Evolutionary conservation across 1,140 invertebrate genomes (phyloP).

Genomic region (Bombus affinis): DNA sequence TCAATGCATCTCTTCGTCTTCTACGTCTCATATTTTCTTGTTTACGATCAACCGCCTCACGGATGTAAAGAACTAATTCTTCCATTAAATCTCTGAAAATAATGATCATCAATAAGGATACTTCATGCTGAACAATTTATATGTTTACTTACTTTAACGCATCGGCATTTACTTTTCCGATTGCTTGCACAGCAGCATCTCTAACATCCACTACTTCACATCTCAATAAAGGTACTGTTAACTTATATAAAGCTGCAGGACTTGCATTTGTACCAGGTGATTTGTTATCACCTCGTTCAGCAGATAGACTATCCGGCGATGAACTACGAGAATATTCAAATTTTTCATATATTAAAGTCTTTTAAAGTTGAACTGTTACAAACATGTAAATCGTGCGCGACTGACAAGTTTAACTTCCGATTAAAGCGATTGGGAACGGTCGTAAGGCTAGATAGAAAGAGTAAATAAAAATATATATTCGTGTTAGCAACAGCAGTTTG

Average conservation of each 20-base stretch:
- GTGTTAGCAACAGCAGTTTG: conserved; percentile 46
- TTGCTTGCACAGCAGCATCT: conserved; percentile 95
- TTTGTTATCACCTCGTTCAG: conserved; percentile 89
- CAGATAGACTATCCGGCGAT: conserved; percentile 92
- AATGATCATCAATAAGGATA: background rate
- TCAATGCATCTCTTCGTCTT: conserved; percentile 94
- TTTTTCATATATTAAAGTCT: background rate
- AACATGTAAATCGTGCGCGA: conserved; percentile 28
- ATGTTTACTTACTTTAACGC: conserved; percentile 91
- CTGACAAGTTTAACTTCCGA: conserved; percentile 43
- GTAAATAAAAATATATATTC: conserved; percentile 38
- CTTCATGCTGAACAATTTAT: background rate
- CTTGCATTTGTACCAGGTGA: conserved; percentile 85
- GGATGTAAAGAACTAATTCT: conserved; percentile 94
- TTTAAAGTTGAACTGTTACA: background rate
- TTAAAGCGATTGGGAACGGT: conserved; percentile 66
- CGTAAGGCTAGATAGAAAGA: conserved; percentile 57
- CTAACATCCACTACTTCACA: conserved; percentile 96
- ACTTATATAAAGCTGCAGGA: conserved; percentile 94
- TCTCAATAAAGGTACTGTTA: conserved; percentile 93
- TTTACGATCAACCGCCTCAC: conserved; percentile 98
- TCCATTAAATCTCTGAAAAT: conserved; percentile 95
- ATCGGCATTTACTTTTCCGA: conserved; percentile 96
- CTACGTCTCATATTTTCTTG: conserved; percentile 97
- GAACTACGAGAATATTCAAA: conserved; percentile 84